These are phyloP conservation scores for Dolichotis patagonum DNA, from an alignment of 2,113 vertebrate species.

Conservation along the genomic window DNA sequence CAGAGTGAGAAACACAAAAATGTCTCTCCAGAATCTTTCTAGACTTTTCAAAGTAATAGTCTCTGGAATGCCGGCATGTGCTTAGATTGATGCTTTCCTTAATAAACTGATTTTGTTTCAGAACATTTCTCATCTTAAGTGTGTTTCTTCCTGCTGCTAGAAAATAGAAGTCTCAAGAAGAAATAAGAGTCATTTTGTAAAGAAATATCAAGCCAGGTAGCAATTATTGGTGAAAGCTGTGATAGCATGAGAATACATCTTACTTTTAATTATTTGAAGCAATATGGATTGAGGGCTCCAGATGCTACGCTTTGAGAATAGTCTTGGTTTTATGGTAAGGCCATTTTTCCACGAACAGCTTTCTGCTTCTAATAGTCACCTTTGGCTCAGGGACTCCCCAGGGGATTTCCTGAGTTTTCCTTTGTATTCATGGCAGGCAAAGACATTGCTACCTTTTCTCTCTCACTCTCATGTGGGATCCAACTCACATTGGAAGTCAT, in stretches of 20 bases:
- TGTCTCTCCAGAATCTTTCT: background rate
- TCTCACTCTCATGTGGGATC: background rate
- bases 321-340: background rate
- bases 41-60: background rate
- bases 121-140: background rate
- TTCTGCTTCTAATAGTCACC: background rate
- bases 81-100: background rate
- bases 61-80: background rate
- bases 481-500: background rate
- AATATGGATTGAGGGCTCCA: background rate
- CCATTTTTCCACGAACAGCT: background rate
- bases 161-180: background rate
- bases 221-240: background rate
- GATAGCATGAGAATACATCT: background rate
- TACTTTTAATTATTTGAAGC: background rate
- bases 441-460: background rate
- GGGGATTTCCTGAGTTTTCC: background rate
- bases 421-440: background rate
- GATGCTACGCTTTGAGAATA: background rate
- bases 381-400: background rate
- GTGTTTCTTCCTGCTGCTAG: background rate
- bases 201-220: background rate
- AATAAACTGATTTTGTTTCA: conserved; percentile 44
- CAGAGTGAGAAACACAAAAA: background rate
- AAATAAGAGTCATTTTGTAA: background rate